Evolutionary conservation across 2,888 invertebrate species (phyloP).

Genomic region (Leistus spinibarbis): DNA sequence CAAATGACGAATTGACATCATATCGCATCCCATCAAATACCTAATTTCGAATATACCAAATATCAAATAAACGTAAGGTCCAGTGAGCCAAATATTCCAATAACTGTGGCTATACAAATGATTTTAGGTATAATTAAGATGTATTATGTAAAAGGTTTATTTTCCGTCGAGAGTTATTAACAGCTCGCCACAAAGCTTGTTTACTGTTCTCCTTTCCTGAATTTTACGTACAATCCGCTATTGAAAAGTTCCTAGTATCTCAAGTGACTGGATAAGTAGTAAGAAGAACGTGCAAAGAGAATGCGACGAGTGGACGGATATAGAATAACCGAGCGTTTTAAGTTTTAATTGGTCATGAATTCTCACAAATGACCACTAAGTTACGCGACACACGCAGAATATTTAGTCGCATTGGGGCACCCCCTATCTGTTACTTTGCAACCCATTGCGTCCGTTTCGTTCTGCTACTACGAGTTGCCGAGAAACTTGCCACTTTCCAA

Average conservation of each 20-base stretch:
- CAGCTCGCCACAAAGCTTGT: too few species aligned
- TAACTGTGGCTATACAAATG: too few species aligned
- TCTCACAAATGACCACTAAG: slow-evolving; percentile 32
- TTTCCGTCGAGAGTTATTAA: too few species aligned
- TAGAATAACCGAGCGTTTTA: slow-evolving; percentile 9
- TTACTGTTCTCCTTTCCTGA: too few species aligned
- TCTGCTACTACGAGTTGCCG: not conserved
- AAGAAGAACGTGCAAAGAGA: not conserved
- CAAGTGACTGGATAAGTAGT: not conserved
- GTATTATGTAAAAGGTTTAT: too few species aligned
- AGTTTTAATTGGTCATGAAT: slow-evolving; percentile 35
- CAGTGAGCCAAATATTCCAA: too few species aligned
- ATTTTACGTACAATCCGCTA: not conserved
- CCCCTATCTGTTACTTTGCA: slow-evolving; percentile 34
- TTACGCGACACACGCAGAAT: slow-evolving; percentile 29
- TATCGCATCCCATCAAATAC: too few species aligned
- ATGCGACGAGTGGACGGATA: not conserved
- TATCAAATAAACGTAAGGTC: too few species aligned
- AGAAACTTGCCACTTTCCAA: slow-evolving; percentile 34
- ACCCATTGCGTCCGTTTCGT: slow-evolving; percentile 21
- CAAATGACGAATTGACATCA: too few species aligned
- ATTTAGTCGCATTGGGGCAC: slow-evolving; percentile 9
- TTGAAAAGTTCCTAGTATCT: not conserved
- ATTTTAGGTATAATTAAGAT: too few species aligned
- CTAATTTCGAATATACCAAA: too few species aligned